Base-by-base conservation (phyloP, 2,888 invertebrate genomes). In the Eudasyphora cyanicolor region DNA sequence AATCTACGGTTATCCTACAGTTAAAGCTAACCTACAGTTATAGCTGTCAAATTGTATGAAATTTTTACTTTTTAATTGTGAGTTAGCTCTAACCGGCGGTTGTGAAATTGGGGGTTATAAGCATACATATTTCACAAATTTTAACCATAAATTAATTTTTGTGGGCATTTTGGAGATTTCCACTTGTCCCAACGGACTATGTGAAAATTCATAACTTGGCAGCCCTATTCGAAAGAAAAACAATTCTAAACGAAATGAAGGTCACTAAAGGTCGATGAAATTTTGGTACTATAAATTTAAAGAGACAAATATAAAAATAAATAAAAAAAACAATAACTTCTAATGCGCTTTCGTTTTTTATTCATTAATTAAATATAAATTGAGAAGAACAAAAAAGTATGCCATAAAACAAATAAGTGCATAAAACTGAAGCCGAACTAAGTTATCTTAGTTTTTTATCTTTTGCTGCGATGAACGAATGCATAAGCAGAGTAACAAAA, bases 261-360 rank as follows among this genome's bases (percentile, higher is more conserved):
- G 84, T 84, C 79, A 82, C 74, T 79, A 42, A 84, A 84, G 84
- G 84, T 84, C 84, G 84, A 71, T 77, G 69, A 27, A 79, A 35
- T 67, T 67, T 64, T 35, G 64, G 35, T 64, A 21, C 21, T 35
- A 64, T 35, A 21, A 64, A 64, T 60, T 29, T n/a, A 12, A 60
- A 60, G n/a, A 29, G 21, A 54, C 45, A 45, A 45, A 45, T 60
- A 29, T n/a, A n/a, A n/a, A n/a, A n/a, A 49, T 49, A 17, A 49
- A 49, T 12, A 45, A 12, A 12, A 45, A 49, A 49, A 19, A 54
- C 19, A n/a, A 32, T 45, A 45, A n/a, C 45, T 45, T 45, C 2
- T 3, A 45, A 45, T 45, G 14, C 45, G 45, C 45, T 6, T 4
- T 6, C 32, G 1, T 45, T 5, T 2, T 45, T 45, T 45, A 45